Evolutionary conservation across 1,140 invertebrate genomes (phyloP).

Genomic region (Lucilia sericata): DNA sequence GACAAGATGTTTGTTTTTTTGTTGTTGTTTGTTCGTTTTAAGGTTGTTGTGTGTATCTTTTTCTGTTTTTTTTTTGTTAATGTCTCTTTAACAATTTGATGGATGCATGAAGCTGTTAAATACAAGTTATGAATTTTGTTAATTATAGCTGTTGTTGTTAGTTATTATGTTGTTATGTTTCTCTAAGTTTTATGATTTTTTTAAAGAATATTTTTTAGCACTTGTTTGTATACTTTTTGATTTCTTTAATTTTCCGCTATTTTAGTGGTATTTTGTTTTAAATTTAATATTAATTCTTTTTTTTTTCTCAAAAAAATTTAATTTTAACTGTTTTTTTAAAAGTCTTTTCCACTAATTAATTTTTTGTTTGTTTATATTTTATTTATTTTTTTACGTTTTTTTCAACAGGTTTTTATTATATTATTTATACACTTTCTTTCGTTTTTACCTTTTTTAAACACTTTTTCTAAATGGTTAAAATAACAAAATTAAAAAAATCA

Average conservation of each 20-base stretch:
- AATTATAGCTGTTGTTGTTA: conserved; percentile 4
- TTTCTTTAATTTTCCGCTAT: neutral
- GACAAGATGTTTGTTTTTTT: neutral
- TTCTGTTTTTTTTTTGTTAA: neutral
- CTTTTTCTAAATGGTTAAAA: neutral
- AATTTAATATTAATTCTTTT: neutral
- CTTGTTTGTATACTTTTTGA: neutral
- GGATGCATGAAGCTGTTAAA: conserved; percentile 19
- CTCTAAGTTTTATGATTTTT: neutral
- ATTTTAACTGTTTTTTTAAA: conserved; percentile 1
- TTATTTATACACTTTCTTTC: conserved; percentile 45
- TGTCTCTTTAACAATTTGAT: conserved; percentile 24
- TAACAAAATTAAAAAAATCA: neutral
- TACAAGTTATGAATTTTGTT: conserved; percentile 2
- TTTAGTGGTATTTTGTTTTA: neutral
- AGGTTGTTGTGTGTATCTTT: neutral
- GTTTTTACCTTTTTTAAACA: conserved; percentile 42
- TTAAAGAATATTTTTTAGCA: neutral
- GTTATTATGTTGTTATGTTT: conserved; percentile 15
- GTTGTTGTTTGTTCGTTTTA: neutral
- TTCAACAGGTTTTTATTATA: conserved; percentile 39
- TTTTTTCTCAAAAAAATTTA: neutral
- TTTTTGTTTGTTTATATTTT: conserved; percentile 10
- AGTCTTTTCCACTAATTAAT: neutral
- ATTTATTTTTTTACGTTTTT: neutral